Conservation (phyloP, 1,140 invertebrate species). For the Trichonephila inaurata region DNA sequence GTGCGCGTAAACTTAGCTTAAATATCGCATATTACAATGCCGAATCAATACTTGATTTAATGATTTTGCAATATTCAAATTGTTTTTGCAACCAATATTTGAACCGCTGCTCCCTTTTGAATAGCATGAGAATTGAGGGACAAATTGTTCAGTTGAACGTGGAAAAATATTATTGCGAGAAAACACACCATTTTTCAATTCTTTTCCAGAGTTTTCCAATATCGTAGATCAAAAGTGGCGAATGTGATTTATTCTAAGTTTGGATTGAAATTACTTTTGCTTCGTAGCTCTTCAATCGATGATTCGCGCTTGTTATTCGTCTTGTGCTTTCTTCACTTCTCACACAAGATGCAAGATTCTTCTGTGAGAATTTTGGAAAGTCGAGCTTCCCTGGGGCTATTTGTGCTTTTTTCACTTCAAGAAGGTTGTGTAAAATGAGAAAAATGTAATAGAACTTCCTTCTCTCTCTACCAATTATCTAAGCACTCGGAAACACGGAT, state of each 20-base stretch:
- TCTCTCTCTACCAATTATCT: slow-evolving; percentile 33
- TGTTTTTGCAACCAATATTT: slow-evolving; percentile 1
- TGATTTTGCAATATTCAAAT: slow-evolving; percentile 27
- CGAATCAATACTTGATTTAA: neutral
- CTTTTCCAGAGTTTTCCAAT: slow-evolving; percentile 64
- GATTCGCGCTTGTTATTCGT: slow-evolving; percentile 53
- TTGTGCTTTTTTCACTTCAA: slow-evolving; percentile 39
- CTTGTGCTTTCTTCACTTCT: neutral
- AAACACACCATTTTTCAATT: slow-evolving; percentile 62
- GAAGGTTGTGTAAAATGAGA: slow-evolving; percentile 12
- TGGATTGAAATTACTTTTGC: slow-evolving; percentile 71
- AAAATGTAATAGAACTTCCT: slow-evolving; percentile 51
- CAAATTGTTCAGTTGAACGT: slow-evolving; percentile 32
- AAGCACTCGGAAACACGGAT: neutral
- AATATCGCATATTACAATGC: neutral
- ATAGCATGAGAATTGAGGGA: neutral
- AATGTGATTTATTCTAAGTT: slow-evolving; percentile 70
- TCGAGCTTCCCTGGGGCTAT: slow-evolving; percentile 51
- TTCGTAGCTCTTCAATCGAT: slow-evolving; percentile 66
- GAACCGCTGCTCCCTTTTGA: neutral
- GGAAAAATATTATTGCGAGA: slow-evolving; percentile 41
- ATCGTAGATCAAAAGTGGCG: slow-evolving; percentile 65
- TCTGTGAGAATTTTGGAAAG: slow-evolving; percentile 38
- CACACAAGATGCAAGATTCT: slow-evolving; percentile 37
- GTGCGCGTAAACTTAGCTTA: too few species aligned